phyloP scores from a whole-genome alignment of 1,140 invertebrate species.

The Apis dorsata region DNA sequence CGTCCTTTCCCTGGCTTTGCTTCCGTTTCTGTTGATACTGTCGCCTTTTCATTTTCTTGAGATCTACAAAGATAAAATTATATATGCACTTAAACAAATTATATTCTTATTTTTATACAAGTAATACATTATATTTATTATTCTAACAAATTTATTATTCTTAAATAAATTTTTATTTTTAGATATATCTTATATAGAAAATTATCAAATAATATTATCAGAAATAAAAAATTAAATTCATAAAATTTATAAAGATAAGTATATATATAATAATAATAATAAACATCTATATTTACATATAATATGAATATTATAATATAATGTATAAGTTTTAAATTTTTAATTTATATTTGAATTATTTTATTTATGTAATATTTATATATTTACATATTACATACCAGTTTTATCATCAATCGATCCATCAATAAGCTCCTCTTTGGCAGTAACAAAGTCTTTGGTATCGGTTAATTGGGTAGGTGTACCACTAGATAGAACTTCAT shows the following conservation, averaged over 20 bases:
- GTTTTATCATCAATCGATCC: constrained; percentile 77
- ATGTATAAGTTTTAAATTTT: not conserved
- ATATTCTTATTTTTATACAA: not conserved
- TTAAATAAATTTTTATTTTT: too few relatives aligned
- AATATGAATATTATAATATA: not conserved
- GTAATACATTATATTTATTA: not conserved
- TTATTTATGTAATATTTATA: not conserved
- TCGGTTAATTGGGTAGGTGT: constrained; percentile 74
- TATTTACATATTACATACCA: constrained; percentile 61
- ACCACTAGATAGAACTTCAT: constrained; percentile 74
- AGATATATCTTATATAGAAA: too few relatives aligned
- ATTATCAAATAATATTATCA: not conserved
- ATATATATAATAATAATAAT: too few relatives aligned
- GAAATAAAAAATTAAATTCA: not conserved
- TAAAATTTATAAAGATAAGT: not conserved
- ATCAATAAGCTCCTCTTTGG: constrained; percentile 79
- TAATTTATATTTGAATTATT: not conserved
- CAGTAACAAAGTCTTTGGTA: constrained; percentile 80
- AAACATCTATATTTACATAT: too few relatives aligned
- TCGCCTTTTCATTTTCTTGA: constrained; percentile 89
- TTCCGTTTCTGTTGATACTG: constrained; percentile 91
- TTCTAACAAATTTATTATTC: not conserved
- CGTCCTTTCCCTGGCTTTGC: constrained; percentile 84
- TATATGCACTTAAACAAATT: not conserved
- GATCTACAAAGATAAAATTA: constrained; percentile 76